A percentile compares a stretch with the other conserved stretches of the same genome.
phyloP scores from a whole-genome alignment of 2,888 invertebrate genomes.

The Mythimna vitellina region DNA sequence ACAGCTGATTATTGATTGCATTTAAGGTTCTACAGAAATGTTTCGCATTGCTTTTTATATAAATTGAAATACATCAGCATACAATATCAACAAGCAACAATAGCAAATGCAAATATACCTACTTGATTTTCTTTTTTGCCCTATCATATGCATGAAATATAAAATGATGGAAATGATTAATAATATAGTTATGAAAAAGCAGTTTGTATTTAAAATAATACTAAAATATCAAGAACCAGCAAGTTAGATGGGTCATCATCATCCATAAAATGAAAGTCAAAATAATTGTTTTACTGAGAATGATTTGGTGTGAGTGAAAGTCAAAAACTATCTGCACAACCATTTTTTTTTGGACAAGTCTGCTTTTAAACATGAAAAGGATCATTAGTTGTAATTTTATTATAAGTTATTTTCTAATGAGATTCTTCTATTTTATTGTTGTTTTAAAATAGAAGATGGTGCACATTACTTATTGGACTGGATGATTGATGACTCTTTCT shows the following conservation, averaged over 20 bases:
- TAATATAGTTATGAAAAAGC: conserved; percentile 23
- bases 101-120: conserved; percentile 50
- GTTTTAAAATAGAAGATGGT: background rate
- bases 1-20: conserved; percentile 5
- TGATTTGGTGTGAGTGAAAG: background rate
- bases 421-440: background rate
- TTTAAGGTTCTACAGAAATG: conserved; percentile 7
- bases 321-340: background rate
- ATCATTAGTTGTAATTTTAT: background rate
- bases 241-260: conserved; percentile 5
- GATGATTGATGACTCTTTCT: conserved; percentile 16
- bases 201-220: conserved; percentile 17
- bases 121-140: conserved; percentile 41
- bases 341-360: too few species aligned
- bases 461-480: conserved; percentile 3
- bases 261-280: background rate
- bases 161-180: conserved; percentile 44
- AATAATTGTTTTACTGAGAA: background rate
- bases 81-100: conserved; percentile 49
- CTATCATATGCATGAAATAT: conserved; percentile 53
- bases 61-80: conserved; percentile 14
- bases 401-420: background rate
- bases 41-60: conserved; percentile 48
- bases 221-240: conserved; percentile 16
- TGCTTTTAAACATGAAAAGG: background rate